phyloP scores from a whole-genome alignment of 2,888 invertebrate genomes.

The Galeopsomyia nigrocyanea region DNA sequence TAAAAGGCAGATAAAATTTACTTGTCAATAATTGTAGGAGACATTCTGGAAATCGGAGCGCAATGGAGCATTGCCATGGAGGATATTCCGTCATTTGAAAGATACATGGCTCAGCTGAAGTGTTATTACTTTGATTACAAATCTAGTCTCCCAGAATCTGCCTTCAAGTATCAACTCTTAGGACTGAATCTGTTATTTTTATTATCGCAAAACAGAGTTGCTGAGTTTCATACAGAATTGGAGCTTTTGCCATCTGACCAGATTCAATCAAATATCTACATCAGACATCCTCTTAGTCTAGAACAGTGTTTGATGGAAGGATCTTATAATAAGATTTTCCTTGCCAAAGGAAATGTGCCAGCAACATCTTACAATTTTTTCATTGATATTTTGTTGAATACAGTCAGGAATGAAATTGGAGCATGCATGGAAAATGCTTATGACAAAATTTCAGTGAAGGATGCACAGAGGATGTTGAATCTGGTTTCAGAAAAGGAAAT shows the following conservation, averaged over 20 bases:
- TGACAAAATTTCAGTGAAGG: slow-evolving; percentile 86
- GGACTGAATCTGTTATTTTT: slow-evolving; percentile 95
- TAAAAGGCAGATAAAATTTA: not conserved
- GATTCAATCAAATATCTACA: slow-evolving; percentile 93
- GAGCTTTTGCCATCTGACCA: slow-evolving; percentile 93
- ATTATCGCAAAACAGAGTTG: slow-evolving; percentile 95
- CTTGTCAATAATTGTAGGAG: slow-evolving; percentile 70
- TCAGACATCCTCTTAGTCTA: slow-evolving; percentile 92
- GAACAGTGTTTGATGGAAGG: slow-evolving; percentile 99
- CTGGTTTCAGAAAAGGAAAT: slow-evolving; percentile 83
- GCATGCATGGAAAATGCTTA: slow-evolving; percentile 97
- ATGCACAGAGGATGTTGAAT: slow-evolving; percentile 91
- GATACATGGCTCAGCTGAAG: slow-evolving; percentile 97
- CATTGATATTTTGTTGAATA: slow-evolving; percentile 95
- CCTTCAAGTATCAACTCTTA: slow-evolving; percentile 93
- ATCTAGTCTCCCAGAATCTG: slow-evolving; percentile 87
- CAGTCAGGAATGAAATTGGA: slow-evolving; percentile 96
- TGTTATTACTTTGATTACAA: slow-evolving; percentile 95
- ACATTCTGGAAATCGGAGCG: slow-evolving; percentile 95
- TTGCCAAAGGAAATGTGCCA: slow-evolving; percentile 91
- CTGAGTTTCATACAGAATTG: slow-evolving; percentile 98
- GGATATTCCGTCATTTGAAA: slow-evolving; percentile 95
- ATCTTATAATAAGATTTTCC: slow-evolving; percentile 92
- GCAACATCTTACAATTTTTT: slow-evolving; percentile 96
- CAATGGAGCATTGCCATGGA: slow-evolving; percentile 94